A percentile compares a stretch with the other conserved stretches of the same genome.
Conservation (phyloP, 1,140 invertebrate species). For the Trachymyrmex cornetzi region DNA sequence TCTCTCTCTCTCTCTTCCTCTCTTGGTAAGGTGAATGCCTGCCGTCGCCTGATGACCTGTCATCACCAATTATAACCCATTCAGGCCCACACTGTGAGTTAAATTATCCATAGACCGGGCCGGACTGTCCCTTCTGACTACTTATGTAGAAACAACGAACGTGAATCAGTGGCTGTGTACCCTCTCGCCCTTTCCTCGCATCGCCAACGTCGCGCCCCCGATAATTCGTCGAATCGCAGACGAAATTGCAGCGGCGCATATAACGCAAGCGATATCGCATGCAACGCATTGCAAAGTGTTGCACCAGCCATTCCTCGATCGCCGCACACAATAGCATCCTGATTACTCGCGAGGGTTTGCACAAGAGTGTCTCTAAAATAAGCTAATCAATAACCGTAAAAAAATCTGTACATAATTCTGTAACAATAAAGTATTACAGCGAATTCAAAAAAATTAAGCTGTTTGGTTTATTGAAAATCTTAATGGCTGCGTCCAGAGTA, state of each 20-base stretch:
- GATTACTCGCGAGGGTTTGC: slow-evolving; percentile 66
- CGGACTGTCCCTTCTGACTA: slow-evolving; percentile 48
- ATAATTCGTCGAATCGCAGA: slow-evolving; percentile 47
- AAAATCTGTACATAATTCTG: neutral
- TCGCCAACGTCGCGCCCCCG: slow-evolving; percentile 2
- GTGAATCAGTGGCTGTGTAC: slow-evolving; percentile 70
- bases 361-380: neutral
- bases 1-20: slow-evolving; percentile 1
- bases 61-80: slow-evolving; percentile 85
- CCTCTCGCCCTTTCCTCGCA: slow-evolving; percentile 16
- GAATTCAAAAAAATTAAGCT: too few species aligned
- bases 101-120: slow-evolving; percentile 81
- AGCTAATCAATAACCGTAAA: neutral
- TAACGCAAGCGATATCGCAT: slow-evolving; percentile 44
- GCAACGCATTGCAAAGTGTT: slow-evolving; percentile 39
- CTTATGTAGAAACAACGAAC: slow-evolving; percentile 71
- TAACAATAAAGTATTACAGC: too few species aligned
- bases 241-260: slow-evolving; percentile 65
- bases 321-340: slow-evolving; percentile 72
- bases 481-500: too few species aligned
- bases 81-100: slow-evolving; percentile 77
- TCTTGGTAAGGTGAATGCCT: slow-evolving; percentile 74
- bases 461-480: too few species aligned
- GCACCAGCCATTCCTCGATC: neutral
- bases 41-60: slow-evolving; percentile 80